These are phyloP conservation scores for Elaeidobius kamerunicus DNA, from an alignment of 2,888 invertebrate species.

Conservation along the genomic window DNA sequence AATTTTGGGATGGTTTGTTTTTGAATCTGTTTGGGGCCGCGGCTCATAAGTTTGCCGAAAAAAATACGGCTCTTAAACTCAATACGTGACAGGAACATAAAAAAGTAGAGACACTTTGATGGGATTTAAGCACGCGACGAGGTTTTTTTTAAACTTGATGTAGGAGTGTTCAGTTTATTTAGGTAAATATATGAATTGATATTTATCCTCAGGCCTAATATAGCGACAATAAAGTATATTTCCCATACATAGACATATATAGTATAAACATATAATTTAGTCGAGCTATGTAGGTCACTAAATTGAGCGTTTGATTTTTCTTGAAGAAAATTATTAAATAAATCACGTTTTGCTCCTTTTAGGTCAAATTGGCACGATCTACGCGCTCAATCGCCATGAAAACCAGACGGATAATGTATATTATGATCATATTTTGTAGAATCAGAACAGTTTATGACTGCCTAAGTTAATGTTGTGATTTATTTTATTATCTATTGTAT, in stretches of 20 bases:
- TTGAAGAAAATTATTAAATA: conserved; percentile 14
- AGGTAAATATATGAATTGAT: too few relatives aligned
- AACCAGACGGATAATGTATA: conserved; percentile 8
- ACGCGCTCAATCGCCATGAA: conserved; percentile 12
- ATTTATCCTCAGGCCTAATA: too few relatives aligned
- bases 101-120: conserved; percentile 1
- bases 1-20: conserved; percentile 21
- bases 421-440: not conserved
- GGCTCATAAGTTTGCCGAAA: not conserved
- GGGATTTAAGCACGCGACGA: not conserved
- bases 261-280: conserved; percentile 10
- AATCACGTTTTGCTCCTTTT: conserved; percentile 25
- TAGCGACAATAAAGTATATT: too few relatives aligned
- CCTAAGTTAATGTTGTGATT: not conserved
- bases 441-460: not conserved
- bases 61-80: not conserved
- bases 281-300: conserved; percentile 12
- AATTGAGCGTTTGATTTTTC: conserved; percentile 8
- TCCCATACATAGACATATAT: not conserved
- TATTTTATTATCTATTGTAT: not conserved
- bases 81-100: not conserved
- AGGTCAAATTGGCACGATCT: conserved; percentile 21
- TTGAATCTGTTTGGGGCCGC: not conserved
- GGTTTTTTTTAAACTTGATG: too few relatives aligned
- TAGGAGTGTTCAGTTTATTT: too few relatives aligned